A percentile compares a stretch with the other conserved stretches of the same genome.
phyloP scores from a whole-genome alignment of 1,140 invertebrate species.

The Caligus rogercresseyi region DNA sequence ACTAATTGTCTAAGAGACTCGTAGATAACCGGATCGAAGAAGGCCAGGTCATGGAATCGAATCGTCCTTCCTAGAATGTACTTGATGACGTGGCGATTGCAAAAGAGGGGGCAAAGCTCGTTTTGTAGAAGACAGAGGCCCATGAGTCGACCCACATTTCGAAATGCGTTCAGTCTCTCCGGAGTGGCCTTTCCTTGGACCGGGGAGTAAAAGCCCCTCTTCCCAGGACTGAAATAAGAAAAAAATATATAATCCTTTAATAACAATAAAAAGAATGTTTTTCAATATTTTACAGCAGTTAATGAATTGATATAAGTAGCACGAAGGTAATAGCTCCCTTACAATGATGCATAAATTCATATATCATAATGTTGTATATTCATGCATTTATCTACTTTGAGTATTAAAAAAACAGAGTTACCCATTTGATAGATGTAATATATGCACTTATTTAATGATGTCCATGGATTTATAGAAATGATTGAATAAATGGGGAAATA shows the following conservation, averaged over 20 bases:
- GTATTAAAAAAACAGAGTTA: too few relatives aligned
- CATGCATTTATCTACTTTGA: too few relatives aligned
- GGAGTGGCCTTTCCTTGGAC: slow-evolving; percentile 71
- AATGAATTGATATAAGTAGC: too few relatives aligned
- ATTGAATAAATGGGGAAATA: too few relatives aligned
- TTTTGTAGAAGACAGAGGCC: slow-evolving; percentile 94
- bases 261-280: background rate
- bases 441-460: too few relatives aligned
- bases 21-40: slow-evolving; percentile 93
- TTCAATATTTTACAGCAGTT: too few relatives aligned
- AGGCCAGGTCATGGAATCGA: slow-evolving; percentile 94
- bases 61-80: slow-evolving; percentile 78
- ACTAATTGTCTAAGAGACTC: slow-evolving; percentile 88
- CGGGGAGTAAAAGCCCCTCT: slow-evolving; percentile 87
- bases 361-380: too few relatives aligned
- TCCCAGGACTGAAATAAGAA: slow-evolving; percentile 45
- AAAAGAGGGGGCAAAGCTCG: slow-evolving; percentile 86
- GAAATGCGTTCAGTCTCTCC: slow-evolving; percentile 87
- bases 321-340: too few relatives aligned
- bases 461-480: too few relatives aligned
- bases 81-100: slow-evolving; percentile 95
- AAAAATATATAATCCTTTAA: slow-evolving; percentile 5
- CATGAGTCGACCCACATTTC: slow-evolving; percentile 92
- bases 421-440: too few relatives aligned
- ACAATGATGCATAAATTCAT: too few relatives aligned